Evolutionary conservation across 2,113 vertebrate genomes (phyloP).

Genomic region (Chroicocephalus ridibundus): DNA sequence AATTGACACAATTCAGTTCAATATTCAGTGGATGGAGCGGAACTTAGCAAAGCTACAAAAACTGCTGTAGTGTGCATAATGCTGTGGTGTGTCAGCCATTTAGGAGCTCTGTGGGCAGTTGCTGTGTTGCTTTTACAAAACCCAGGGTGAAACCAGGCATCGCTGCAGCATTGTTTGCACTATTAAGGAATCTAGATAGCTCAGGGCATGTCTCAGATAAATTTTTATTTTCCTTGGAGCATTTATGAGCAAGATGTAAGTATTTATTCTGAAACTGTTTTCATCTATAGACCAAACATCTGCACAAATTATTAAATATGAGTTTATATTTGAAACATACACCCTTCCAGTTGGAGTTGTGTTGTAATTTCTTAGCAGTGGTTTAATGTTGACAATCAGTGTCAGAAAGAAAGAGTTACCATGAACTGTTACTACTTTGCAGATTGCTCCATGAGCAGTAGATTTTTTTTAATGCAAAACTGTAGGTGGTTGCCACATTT

Average conservation of each 20-base stretch:
- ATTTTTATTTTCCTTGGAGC: conserved; percentile 58
- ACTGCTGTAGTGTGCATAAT: conserved; percentile 72
- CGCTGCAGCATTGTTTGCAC: conserved; percentile 80
- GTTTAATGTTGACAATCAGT: neutral
- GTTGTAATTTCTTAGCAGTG: conserved; percentile 10
- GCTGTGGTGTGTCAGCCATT: neutral
- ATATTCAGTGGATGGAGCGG: conserved; percentile 88
- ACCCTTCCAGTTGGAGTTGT: conserved; percentile 7
- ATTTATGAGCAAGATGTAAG: conserved; percentile 55
- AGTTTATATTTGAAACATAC: conserved; percentile 37
- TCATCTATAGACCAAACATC: conserved; percentile 49
- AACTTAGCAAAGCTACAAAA: conserved; percentile 75
- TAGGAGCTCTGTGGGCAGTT: conserved; percentile 48
- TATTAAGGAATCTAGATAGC: conserved; percentile 81
- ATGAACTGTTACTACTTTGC: neutral
- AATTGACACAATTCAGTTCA: conserved; percentile 86
- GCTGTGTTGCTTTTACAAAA: conserved; percentile 63
- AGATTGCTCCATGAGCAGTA: neutral
- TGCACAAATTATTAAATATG: conserved; percentile 17
- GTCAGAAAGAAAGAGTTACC: neutral
- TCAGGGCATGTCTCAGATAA: conserved; percentile 81
- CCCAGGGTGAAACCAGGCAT: conserved; percentile 40
- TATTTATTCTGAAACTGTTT: conserved; percentile 69
- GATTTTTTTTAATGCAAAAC: neutral
- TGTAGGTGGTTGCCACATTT: neutral